Conservation (phyloP, 2,113 vertebrate species). For the Henicopernis longicauda region DNA sequence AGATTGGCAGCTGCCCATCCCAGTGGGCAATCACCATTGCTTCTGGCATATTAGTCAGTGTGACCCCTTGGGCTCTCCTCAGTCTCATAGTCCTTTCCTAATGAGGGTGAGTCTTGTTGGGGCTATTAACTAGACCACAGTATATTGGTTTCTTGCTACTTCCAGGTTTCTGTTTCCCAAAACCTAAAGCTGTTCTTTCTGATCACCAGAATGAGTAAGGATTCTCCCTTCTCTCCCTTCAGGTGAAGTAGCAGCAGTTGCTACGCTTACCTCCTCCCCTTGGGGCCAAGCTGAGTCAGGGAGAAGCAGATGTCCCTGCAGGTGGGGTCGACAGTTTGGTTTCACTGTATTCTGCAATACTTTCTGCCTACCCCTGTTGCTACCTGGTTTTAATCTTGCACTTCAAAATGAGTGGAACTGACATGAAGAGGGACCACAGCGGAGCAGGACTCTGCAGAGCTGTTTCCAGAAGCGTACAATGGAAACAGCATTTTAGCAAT, state of each 20-base stretch:
- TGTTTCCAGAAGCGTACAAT: not conserved
- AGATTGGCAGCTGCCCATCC: not conserved
- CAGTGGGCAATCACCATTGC: not conserved
- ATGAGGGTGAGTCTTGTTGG: not conserved
- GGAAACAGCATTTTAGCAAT: not conserved
- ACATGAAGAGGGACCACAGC: not conserved
- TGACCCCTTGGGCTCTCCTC: not conserved
- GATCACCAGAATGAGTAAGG: not conserved
- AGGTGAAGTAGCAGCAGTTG: not conserved
- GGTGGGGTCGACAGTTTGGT: not conserved
- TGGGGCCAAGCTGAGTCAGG: not conserved
- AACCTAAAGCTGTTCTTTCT: not conserved
- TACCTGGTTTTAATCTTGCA: not conserved
- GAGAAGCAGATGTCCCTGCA: not conserved
- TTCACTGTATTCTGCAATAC: not conserved
- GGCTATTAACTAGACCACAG: not conserved
- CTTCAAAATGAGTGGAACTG: not conserved
- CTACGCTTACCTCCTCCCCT: not conserved
- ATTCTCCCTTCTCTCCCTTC: not conserved
- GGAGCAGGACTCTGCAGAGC: not conserved
- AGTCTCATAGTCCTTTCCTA: not conserved
- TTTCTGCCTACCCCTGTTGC: not conserved
- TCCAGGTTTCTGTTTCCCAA: not conserved
- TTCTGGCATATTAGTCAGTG: not conserved
- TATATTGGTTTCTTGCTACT: not conserved